Evolutionary conservation across 2,797 vertebrate genomes (phyloP).

Genomic region (Rachycentron canadum): DNA sequence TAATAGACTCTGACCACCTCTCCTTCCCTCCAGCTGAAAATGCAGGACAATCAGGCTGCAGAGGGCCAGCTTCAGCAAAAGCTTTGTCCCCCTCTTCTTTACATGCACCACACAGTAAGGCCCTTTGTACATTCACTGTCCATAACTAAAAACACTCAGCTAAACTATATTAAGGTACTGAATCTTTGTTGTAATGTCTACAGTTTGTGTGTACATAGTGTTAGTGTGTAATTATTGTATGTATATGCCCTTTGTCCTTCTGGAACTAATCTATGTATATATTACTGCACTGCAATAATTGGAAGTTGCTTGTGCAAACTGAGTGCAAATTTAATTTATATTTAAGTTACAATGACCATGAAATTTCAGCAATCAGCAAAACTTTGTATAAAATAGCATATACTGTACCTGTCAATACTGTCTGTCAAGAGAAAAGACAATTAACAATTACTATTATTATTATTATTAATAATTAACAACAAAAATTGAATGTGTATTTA

Average conservation of each 20-base stretch:
- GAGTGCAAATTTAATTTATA: constrained; percentile 6
- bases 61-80: constrained; percentile 21
- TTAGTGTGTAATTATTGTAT: not conserved
- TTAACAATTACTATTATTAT: no score
- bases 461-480: no score
- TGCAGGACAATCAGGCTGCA: not conserved
- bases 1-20: not conserved
- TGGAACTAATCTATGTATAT: not conserved
- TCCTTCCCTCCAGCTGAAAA: constrained; percentile 9
- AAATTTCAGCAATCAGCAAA: no score
- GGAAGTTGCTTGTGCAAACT: constrained; percentile 5
- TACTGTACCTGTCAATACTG: no score
- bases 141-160: not conserved
- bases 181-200: not conserved
- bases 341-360: constrained; percentile 14
- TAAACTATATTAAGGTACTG: not conserved
- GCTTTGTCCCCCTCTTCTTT: constrained; percentile 4
- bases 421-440: no score
- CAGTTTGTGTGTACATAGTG: not conserved
- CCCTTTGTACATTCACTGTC: not conserved
- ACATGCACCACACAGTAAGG: not conserved
- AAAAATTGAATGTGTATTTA: no score
- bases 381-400: no score
- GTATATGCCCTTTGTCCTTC: not conserved
- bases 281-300: constrained; percentile 5